Evolutionary conservation across 2,797 vertebrate genomes (phyloP).

Genomic region (Rhynchotus rufescens): DNA sequence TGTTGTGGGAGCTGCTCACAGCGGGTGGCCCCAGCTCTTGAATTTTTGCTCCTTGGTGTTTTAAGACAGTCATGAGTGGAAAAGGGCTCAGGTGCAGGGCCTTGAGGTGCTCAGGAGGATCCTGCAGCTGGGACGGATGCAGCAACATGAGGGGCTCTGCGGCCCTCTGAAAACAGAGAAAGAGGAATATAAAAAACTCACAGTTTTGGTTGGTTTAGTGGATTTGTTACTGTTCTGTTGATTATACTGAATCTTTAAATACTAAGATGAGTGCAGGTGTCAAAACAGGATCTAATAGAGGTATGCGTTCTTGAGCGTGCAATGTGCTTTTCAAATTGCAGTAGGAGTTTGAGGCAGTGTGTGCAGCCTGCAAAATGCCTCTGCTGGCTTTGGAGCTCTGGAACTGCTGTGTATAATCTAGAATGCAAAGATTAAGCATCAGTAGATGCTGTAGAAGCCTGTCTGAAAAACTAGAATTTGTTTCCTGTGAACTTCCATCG

Average conservation of each 20-base stretch:
- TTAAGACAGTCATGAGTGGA: background rate
- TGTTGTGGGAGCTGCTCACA: background rate
- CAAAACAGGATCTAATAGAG: background rate
- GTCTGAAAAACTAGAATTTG: constrained; percentile 1
- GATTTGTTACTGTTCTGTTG: background rate
- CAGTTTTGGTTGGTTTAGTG: background rate
- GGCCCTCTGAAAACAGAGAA: background rate
- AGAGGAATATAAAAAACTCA: background rate
- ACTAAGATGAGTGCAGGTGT: background rate
- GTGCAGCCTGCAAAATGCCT: background rate
- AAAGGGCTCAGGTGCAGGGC: background rate
- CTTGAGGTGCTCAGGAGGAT: background rate
- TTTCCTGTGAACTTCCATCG: constrained; percentile 13
- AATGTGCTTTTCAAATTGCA: background rate
- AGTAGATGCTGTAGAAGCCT: background rate
- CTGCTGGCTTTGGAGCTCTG: background rate
- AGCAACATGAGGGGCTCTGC: background rate
- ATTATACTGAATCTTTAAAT: background rate
- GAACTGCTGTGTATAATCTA: background rate
- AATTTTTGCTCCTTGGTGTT: background rate
- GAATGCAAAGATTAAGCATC: background rate
- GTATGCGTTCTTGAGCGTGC: background rate
- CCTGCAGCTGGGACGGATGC: background rate
- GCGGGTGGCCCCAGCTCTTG: background rate
- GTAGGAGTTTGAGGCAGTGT: background rate